These are phyloP conservation scores for Halictus ligatus DNA, from an alignment of 2,888 invertebrate genomes.

Conservation along the genomic window DNA sequence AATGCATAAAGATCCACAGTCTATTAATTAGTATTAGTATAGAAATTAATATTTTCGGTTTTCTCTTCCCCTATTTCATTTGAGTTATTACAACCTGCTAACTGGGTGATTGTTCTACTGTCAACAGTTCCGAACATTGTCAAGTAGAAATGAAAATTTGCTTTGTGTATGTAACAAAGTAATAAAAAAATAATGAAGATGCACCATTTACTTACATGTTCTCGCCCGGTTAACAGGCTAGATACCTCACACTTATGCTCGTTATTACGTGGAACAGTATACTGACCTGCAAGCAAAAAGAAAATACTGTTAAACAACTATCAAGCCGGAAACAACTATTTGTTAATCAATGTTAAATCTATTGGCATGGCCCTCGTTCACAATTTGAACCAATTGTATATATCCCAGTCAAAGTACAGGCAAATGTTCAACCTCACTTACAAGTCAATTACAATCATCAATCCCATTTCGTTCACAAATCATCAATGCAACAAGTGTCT, in stretches of 20 bases:
- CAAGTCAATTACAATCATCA: background rate
- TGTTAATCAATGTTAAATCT: background rate
- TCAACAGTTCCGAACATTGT: background rate
- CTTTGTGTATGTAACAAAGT: background rate
- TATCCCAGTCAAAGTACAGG: background rate
- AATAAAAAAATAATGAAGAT: background rate
- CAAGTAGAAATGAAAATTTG: background rate
- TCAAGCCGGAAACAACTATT: background rate
- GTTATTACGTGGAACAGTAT: background rate
- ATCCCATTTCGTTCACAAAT: background rate
- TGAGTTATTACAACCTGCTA: background rate
- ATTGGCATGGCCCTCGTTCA: background rate
- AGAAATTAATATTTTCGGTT: background rate
- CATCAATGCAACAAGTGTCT: background rate
- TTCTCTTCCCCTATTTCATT: background rate
- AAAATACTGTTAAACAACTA: background rate
- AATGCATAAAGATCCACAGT: too few species aligned
- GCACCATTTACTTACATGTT: background rate
- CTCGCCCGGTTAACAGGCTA: background rate
- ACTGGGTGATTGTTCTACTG: background rate
- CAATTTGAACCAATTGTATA: background rate
- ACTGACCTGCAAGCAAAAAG: conserved; percentile 3
- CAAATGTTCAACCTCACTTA: background rate
- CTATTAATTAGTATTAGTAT: too few species aligned
- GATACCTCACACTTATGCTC: background rate